A percentile compares a stretch with the other conserved stretches of the same genome.
phyloP scores from a whole-genome alignment of 2,888 invertebrate species.

The Leptopilina syphax region DNA sequence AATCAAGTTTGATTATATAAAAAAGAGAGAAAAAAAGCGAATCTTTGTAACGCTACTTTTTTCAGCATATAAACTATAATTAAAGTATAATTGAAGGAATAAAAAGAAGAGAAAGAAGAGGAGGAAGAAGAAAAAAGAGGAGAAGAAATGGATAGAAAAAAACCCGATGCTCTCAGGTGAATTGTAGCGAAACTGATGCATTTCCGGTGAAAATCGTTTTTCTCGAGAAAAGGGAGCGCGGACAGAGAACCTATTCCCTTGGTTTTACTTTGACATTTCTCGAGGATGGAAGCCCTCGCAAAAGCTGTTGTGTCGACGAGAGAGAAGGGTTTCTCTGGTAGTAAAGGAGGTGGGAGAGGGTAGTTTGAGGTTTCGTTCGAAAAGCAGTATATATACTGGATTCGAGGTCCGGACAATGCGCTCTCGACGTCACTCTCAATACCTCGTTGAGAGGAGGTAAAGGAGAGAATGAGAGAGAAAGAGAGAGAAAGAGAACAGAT shows the following conservation, averaged over 20 bases:
- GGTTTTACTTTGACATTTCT: slow-evolving; percentile 27
- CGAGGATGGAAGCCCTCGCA: slow-evolving; percentile 30
- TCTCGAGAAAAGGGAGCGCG: not conserved
- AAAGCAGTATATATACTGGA: slow-evolving; percentile 42
- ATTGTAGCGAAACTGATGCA: slow-evolving; percentile 33
- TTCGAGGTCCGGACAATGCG: slow-evolving; percentile 65
- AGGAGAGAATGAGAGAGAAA: slow-evolving; percentile 10
- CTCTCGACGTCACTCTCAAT: slow-evolving; percentile 72
- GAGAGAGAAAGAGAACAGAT: slow-evolving; percentile 8
- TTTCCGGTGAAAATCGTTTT: slow-evolving; percentile 27
- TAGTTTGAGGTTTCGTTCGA: slow-evolving; percentile 33
- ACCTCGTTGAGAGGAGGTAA: slow-evolving; percentile 51
- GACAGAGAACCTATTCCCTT: slow-evolving; percentile 25
- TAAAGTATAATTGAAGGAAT: not conserved
- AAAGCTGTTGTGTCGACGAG: slow-evolving; percentile 43
- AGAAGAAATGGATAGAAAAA: no score
- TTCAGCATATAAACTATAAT: not conserved
- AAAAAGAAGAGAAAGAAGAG: no score
- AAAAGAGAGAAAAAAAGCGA: no score
- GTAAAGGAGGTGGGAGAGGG: slow-evolving; percentile 35
- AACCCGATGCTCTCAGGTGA: slow-evolving; percentile 2
- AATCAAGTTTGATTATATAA: no score
- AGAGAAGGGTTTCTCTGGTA: slow-evolving; percentile 54
- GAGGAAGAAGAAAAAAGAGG: no score
- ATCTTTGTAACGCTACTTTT: not conserved